phyloP scores from a whole-genome alignment of 2,797 vertebrate genomes.

The Pachyuromys duprasi region DNA sequence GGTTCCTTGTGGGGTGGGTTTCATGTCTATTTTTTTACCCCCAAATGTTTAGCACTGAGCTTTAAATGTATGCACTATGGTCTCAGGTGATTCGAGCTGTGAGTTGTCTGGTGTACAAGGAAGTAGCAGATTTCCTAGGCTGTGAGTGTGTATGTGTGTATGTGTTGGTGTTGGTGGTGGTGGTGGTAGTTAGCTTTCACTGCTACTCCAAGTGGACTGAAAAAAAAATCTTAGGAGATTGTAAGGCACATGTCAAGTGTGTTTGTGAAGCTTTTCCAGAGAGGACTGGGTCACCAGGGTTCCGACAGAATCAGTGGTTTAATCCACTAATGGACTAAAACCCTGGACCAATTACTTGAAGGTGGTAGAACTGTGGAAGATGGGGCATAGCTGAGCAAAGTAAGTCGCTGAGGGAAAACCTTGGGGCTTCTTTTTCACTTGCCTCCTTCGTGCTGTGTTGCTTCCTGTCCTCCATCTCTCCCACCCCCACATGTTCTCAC shows the following conservation, averaged over 20 bases:
- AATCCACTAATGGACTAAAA: not conserved
- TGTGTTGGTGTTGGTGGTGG: no score
- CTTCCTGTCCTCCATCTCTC: not conserved
- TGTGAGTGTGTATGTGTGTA: not conserved
- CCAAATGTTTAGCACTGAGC: not conserved
- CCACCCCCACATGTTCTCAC: not conserved
- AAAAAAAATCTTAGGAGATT: not conserved
- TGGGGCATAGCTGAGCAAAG: not conserved
- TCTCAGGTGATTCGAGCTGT: slow-evolving; percentile 7
- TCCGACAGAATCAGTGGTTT: not conserved
- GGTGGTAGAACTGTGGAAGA: not conserved
- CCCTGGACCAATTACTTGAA: not conserved
- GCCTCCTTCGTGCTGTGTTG: not conserved
- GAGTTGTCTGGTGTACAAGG: not conserved
- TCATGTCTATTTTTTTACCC: not conserved
- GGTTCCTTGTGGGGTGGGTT: not conserved
- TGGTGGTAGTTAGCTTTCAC: not conserved
- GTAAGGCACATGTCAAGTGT: not conserved
- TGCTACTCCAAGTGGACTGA: not conserved
- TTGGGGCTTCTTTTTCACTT: not conserved
- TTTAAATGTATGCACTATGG: not conserved
- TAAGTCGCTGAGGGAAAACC: not conserved
- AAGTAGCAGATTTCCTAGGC: not conserved
- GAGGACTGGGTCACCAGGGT: not conserved
- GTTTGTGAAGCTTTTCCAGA: not conserved